Evolutionary conservation across 2,797 vertebrate species (phyloP).

Genomic region (Crenuchus spilurus): DNA sequence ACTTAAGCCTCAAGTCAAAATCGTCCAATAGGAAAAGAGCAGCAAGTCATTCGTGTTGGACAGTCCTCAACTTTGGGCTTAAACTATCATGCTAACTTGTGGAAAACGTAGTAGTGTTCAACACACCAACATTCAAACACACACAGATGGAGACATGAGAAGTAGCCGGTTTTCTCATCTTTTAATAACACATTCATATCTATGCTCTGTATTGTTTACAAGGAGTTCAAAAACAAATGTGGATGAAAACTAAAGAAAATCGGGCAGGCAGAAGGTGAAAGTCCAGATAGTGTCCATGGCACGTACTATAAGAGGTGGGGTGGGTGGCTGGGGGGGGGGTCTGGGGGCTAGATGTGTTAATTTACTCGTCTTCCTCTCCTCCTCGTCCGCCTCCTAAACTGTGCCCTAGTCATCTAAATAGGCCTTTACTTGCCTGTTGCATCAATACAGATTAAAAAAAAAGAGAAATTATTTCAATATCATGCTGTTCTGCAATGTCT

Average conservation of each 20-base stretch:
- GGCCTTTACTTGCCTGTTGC: constrained; percentile 71
- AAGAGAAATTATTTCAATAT: constrained; percentile 64
- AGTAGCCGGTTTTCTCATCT: constrained; percentile 74
- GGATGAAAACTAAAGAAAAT: constrained; percentile 80
- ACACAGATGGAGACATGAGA: neutral
- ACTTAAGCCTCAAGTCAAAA: no score
- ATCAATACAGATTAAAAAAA: constrained; percentile 67
- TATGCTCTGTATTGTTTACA: constrained; percentile 86
- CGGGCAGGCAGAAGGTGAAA: constrained; percentile 79
- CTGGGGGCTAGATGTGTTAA: constrained; percentile 28
- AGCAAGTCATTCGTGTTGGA: no score
- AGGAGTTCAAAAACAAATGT: constrained; percentile 83
- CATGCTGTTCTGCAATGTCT: constrained; percentile 61
- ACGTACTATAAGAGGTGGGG: constrained; percentile 55
- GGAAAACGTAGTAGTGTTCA: neutral
- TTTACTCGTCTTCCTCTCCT: constrained; percentile 47
- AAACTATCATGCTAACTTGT: no score
- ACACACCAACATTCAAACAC: no score
- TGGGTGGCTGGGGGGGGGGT: constrained; percentile 43
- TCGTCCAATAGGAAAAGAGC: no score
- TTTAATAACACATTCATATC: constrained; percentile 87
- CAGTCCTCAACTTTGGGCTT: no score
- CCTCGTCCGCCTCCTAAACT: constrained; percentile 60
- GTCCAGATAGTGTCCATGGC: constrained; percentile 76
- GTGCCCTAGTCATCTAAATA: constrained; percentile 66